Evolutionary conservation across 2,888 invertebrate species (phyloP).

Genomic region (Kryphioiulus occultus): DNA sequence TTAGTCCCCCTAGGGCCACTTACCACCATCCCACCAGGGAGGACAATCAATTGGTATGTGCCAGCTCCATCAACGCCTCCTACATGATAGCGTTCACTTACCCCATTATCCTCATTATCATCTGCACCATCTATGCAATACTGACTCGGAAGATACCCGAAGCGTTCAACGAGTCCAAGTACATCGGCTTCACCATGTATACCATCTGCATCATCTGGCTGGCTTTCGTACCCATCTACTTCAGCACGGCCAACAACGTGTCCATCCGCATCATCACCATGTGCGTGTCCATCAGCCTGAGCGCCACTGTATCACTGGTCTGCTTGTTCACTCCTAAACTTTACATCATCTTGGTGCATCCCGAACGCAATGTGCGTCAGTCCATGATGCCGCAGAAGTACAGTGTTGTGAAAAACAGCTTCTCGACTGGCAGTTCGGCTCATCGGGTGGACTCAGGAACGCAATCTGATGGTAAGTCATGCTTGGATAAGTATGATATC

Average conservation of each 20-base stretch:
- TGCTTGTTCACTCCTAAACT: constrained; percentile 94
- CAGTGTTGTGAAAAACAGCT: constrained; percentile 53
- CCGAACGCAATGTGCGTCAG: constrained; percentile 87
- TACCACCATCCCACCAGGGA: constrained; percentile 90
- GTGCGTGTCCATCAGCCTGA: constrained; percentile 93
- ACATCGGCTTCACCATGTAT: constrained; percentile 97
- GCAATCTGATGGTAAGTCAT: constrained; percentile 61
- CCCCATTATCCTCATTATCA: constrained; percentile 86
- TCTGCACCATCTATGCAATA: constrained; percentile 95
- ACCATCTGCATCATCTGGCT: constrained; percentile 98
- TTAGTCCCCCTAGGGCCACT: constrained; percentile 87
- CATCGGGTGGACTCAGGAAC: constrained; percentile 61
- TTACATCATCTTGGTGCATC: constrained; percentile 87
- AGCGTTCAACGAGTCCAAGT: constrained; percentile 87
- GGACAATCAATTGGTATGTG: constrained; percentile 91
- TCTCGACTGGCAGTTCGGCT: constrained; percentile 56
- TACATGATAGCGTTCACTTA: constrained; percentile 74
- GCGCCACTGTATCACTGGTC: constrained; percentile 90
- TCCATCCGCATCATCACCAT: constrained; percentile 91
- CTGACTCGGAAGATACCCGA: constrained; percentile 96
- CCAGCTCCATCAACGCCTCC: constrained; percentile 88
- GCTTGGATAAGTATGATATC: neutral
- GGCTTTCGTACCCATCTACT: constrained; percentile 78
- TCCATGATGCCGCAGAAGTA: constrained; percentile 60
- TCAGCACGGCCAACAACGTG: constrained; percentile 65